These are phyloP conservation scores for Scalopus aquaticus DNA, from an alignment of 2,113 vertebrate genomes.

Conservation along the genomic window DNA sequence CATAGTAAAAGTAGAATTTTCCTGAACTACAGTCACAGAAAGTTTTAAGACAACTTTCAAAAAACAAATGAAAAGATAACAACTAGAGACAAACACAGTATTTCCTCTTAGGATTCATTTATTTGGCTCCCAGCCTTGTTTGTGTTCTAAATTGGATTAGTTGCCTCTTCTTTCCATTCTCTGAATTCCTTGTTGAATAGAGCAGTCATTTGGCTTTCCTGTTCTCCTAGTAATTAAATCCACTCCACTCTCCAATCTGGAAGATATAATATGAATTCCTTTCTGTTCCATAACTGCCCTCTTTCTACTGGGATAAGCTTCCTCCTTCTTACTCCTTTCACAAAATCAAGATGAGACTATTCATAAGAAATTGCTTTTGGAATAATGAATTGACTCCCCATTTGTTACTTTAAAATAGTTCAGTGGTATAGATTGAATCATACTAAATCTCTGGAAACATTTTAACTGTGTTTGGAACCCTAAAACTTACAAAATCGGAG, in stretches of 20 bases:
- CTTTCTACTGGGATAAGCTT: not conserved
- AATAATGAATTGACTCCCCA: not conserved
- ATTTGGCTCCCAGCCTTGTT: not conserved
- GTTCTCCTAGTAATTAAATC: not conserved
- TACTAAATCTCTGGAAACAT: not conserved
- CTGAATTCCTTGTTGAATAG: not conserved
- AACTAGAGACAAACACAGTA: not conserved
- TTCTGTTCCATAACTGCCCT: not conserved
- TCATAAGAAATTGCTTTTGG: slow-evolving; percentile 6
- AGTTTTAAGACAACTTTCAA: not conserved
- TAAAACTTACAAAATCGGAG: not conserved
- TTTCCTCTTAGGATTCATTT: not conserved
- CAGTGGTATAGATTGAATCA: not conserved
- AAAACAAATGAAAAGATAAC: not conserved
- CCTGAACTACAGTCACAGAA: not conserved
- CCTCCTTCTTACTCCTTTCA: not conserved
- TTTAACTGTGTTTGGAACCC: not conserved
- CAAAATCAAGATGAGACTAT: not conserved
- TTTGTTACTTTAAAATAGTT: not conserved
- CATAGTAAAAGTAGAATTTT: not conserved
- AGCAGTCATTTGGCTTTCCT: not conserved
- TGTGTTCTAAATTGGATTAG: not conserved
- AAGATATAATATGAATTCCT: not conserved
- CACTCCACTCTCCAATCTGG: not conserved
- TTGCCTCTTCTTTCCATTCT: not conserved